Base-by-base conservation (phyloP, 2,888 invertebrate species). In the Poecilus cupreus region DNA sequence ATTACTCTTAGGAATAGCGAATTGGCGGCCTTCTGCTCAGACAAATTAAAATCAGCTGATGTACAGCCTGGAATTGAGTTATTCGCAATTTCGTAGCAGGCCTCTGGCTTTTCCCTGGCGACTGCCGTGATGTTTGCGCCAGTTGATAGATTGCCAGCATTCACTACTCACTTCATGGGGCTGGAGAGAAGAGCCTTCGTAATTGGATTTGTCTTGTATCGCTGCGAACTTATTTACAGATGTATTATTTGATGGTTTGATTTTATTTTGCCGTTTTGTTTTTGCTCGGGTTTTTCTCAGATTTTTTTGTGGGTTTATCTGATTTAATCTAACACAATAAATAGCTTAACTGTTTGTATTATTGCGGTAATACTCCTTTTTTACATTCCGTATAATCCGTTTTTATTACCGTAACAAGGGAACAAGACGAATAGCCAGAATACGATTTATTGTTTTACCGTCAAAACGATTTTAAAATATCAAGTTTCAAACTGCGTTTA, bases 31-130 rank as follows among this genome's bases (percentile, higher is more conserved):
- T 4, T 18, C 49, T 20, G 13, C 20, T 26, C 5, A 54, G 10
- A 18, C 54, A 60, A 60, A 60, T 60, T 60, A 60, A 60, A 60
- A 60, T 60, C 60, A 60, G 60, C 60, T 60, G 60, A 26, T 13
- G 26, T 60, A 26, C 60, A 24, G 3, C 60, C 5, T 13, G 6
- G 3, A n/a, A 60, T 60, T 60, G 60, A 60, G 60, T 60, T 60
- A 60, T 60, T 60, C 26, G 60, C 60, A 60, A 60, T 60, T 32
- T 60, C 24, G 60, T 24, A 22, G 5, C 24, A 24, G 60, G 22
- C 54, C 49, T 54, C 18, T 18, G 11, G 60, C n/a, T 24, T 26
- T 2, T 60, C 60, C 60, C 60, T n/a, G 1, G 60, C n/a, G 60
- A 60, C 26, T 26, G 60, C 11, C n/a, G 60, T 60, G 60, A 60